Percentiles rank a stretch among this genome's conserved stretches.
Evolutionary conservation across 2,797 vertebrate species (phyloP).

Genomic region (Enteromius mattozi): DNA sequence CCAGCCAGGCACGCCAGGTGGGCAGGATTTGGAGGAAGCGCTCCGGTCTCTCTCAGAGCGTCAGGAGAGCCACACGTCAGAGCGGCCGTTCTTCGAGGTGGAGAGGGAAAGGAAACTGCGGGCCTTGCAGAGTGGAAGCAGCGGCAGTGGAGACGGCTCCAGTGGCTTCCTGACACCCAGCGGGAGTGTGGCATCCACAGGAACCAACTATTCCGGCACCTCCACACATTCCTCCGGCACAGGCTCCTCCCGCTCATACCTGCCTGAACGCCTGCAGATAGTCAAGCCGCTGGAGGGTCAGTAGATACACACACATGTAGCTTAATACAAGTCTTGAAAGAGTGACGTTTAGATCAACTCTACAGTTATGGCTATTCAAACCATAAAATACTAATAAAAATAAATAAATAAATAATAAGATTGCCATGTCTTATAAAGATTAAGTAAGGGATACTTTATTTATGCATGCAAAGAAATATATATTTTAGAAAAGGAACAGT

Average conservation of each 20-base stretch:
- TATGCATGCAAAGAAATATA: too few species aligned
- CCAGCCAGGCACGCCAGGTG: constrained; percentile 79
- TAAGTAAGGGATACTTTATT: too few species aligned
- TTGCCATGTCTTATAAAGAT: not conserved
- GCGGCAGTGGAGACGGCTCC: constrained; percentile 69
- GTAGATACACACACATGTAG: constrained; percentile 25
- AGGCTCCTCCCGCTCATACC: constrained; percentile 80
- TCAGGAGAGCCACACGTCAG: constrained; percentile 79
- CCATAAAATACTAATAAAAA: not conserved
- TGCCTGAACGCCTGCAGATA: constrained; percentile 88
- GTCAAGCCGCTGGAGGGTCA: constrained; percentile 90
- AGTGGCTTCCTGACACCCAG: constrained; percentile 84
- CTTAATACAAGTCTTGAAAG: not conserved
- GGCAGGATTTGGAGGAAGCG: constrained; percentile 83
- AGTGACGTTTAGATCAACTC: not conserved
- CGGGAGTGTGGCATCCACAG: constrained; percentile 80
- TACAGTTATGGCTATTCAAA: not conserved
- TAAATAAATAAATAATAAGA: not conserved
- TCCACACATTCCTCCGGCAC: constrained; percentile 82
- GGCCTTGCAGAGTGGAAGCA: constrained; percentile 71
- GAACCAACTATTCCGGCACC: constrained; percentile 84
- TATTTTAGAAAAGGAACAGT: too few species aligned
- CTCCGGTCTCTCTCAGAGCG: constrained; percentile 81
- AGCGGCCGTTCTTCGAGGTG: constrained; percentile 84
- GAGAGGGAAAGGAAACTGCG: constrained; percentile 80